Conservation (phyloP, 2,113 vertebrate genomes). For the Anhinga anhinga region DNA sequence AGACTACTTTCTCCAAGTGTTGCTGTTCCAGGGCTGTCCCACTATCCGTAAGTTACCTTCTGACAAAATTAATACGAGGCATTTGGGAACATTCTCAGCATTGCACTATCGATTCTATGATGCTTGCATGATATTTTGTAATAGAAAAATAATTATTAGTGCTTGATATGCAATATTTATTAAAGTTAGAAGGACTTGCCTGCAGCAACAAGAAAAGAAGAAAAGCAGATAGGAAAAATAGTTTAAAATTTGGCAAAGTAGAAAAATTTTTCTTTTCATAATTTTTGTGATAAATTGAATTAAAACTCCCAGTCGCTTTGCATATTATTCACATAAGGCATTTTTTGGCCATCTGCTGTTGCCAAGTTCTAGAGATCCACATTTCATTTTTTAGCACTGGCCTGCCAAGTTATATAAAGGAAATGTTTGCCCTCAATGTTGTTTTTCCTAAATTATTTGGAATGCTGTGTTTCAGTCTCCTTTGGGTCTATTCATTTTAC, state of each 20-base stretch:
- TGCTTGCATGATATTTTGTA: not conserved
- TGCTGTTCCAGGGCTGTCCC: not conserved
- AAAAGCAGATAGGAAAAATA: not conserved
- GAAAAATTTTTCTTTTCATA: not conserved
- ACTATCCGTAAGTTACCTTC: not conserved
- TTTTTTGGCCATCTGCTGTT: not conserved
- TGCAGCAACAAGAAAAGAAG: not conserved
- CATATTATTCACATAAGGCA: not conserved
- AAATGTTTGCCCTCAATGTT: conserved; percentile 22
- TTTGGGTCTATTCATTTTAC: conserved; percentile 32
- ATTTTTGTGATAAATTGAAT: not conserved
- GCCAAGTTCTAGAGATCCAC: not conserved
- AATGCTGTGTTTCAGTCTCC: conserved; percentile 27
- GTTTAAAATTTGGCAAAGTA: not conserved
- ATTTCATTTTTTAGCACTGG: conserved; percentile 7
- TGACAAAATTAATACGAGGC: not conserved
- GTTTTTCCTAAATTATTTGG: conserved; percentile 43
- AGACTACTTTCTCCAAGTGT: not conserved
- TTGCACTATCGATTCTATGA: not conserved
- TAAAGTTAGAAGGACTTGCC: not conserved
- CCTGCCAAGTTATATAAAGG: conserved; percentile 55
- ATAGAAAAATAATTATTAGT: not conserved
- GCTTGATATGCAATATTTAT: not conserved
- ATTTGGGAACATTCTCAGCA: not conserved
- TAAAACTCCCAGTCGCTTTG: not conserved